phyloP scores from a whole-genome alignment of 2,113 vertebrate genomes.

The Heterotis niloticus region DNA sequence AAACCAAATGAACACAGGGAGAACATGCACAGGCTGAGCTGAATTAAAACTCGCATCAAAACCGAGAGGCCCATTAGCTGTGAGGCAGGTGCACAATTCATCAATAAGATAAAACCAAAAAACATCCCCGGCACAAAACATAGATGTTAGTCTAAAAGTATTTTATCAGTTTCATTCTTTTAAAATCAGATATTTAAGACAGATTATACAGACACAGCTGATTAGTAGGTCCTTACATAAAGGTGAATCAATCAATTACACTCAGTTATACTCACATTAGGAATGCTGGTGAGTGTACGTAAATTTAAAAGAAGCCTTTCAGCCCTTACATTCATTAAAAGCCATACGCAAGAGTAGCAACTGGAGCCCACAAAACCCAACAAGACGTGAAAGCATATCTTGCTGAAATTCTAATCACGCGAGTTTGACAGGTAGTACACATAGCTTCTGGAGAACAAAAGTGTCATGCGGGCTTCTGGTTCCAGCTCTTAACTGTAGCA shows the following conservation, averaged over 20 bases:
- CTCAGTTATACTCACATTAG: background rate
- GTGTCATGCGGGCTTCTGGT: too few relatives aligned
- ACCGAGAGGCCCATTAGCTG: background rate
- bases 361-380: background rate
- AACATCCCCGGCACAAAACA: background rate
- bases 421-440: too few relatives aligned
- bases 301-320: background rate
- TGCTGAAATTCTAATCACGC: too few relatives aligned
- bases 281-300: background rate
- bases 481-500: too few relatives aligned
- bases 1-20: background rate
- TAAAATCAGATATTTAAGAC: background rate
- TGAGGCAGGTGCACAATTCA: background rate
- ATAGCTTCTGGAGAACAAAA: too few relatives aligned
- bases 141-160: background rate
- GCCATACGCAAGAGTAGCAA: background rate
- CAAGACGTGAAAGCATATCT: background rate
- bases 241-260: background rate
- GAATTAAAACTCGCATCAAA: too few relatives aligned
- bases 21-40: background rate
- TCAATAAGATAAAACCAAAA: background rate
- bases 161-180: background rate
- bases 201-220: background rate
- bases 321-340: background rate
- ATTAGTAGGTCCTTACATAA: background rate